phyloP scores from a whole-genome alignment of 1,140 invertebrate species.

The Diorhabda elongata region DNA sequence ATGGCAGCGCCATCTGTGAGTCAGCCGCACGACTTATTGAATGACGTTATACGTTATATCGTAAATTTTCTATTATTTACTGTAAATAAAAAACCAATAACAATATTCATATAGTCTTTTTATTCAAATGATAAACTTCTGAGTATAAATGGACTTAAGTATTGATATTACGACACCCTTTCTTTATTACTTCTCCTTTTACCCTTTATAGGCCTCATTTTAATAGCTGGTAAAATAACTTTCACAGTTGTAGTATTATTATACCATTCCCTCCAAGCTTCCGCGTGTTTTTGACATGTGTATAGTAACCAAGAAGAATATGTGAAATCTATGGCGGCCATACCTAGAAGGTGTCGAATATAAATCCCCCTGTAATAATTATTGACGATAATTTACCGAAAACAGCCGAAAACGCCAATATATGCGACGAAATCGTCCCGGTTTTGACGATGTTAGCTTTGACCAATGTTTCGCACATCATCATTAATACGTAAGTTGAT shows the following conservation, averaged over 20 bases:
- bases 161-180: too few species aligned
- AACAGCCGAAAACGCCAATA: slow-evolving; percentile 41
- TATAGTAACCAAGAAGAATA: slow-evolving; percentile 44
- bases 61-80: too few species aligned
- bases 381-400: slow-evolving; percentile 32
- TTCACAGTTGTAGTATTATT: slow-evolving; percentile 36
- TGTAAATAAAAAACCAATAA: too few species aligned
- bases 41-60: too few species aligned
- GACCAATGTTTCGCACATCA: slow-evolving; percentile 40
- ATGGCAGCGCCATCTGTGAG: too few species aligned
- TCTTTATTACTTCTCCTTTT: background rate
- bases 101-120: too few species aligned
- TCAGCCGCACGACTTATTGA: too few species aligned
- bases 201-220: slow-evolving; percentile 24
- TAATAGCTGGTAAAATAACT: slow-evolving; percentile 37
- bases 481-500: slow-evolving; percentile 44
- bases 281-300: slow-evolving; percentile 37
- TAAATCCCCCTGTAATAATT: background rate
- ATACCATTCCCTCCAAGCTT: slow-evolving; percentile 44
- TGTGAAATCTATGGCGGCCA: slow-evolving; percentile 46
- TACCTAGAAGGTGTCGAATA: slow-evolving; percentile 27
- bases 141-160: too few species aligned
- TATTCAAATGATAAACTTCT: too few species aligned
- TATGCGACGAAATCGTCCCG: slow-evolving; percentile 33
- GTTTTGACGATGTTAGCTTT: slow-evolving; percentile 30